Percentiles rank a stretch among this genome's conserved stretches.
These are phyloP conservation scores for Ctenopoma kingsleyae DNA, from an alignment of 2,797 vertebrate genomes.

Conservation along the genomic window DNA sequence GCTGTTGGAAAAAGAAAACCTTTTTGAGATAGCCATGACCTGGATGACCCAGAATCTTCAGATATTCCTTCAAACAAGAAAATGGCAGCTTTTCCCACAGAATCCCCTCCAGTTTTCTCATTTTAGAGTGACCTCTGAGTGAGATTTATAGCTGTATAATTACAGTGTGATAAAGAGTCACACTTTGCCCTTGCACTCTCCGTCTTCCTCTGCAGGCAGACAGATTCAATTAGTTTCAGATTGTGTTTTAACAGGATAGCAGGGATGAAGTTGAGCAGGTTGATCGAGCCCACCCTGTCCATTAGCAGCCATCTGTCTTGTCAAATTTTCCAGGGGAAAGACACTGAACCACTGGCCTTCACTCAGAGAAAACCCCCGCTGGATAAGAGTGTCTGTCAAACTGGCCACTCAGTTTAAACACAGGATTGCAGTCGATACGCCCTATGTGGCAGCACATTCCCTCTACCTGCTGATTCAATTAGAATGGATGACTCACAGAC, in stretches of 20 bases:
- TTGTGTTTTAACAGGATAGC: constrained; percentile 11
- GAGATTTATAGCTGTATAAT: constrained; percentile 15
- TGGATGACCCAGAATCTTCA: too few species aligned
- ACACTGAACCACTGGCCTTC: constrained; percentile 29
- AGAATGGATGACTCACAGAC: constrained; percentile 58
- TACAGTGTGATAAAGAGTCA: neutral
- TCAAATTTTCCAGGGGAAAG: constrained; percentile 30
- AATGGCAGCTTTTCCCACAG: neutral
- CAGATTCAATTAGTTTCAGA: constrained; percentile 9
- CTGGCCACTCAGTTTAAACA: constrained; percentile 49
- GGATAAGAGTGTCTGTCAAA: constrained; percentile 43
- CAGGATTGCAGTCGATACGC: constrained; percentile 44
- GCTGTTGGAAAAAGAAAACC: too few species aligned
- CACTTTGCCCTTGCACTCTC: neutral
- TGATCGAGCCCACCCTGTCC: constrained; percentile 1
- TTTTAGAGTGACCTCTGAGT: neutral
- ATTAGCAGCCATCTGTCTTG: constrained; percentile 38
- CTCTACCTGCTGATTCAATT: constrained; percentile 67
- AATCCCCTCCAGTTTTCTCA: neutral
- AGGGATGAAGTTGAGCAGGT: constrained; percentile 14
- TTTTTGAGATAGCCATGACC: too few species aligned
- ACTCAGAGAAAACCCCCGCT: constrained; percentile 24
- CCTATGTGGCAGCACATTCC: constrained; percentile 58
- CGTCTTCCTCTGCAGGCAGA: neutral
- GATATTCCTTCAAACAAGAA: neutral